Evolutionary conservation across 2,797 vertebrate genomes (phyloP), one percentile per base, ranked within the genome.

Genomic region (Betta splendens): DNA sequence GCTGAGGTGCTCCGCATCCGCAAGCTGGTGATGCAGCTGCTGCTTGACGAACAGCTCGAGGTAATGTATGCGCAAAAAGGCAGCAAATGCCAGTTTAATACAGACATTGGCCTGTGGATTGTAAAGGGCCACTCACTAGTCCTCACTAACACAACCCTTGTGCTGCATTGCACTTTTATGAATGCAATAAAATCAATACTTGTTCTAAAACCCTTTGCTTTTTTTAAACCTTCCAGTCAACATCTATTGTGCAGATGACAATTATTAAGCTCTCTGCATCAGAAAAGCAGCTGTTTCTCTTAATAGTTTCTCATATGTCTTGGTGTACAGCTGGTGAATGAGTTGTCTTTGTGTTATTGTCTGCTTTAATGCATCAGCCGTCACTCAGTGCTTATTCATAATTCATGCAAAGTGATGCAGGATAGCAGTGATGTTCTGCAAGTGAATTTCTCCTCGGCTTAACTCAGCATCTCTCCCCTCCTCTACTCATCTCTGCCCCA

Each of bases 1-100:
- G 89, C 90, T 37, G 92, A 94, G 42, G 94, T 98, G 59, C 88
- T 89, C 66, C 89, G 92, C 69, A 92, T 98, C 64, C 87, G 83
- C 57, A 93, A 86, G 82, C 84, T 98, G 82, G 92, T 99, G 77
- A 93, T 96, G 88, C 91, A 88, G 75, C 93, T 98, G 26, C 89
- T 98, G 84, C 94, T 95, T 59, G 97, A 98, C 42, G 97, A 99
- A 42, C 96, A 98, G 79, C 92, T 98, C 1, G 97, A 99, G 97
- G 97, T 95, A 90, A 78, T 21, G 13, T 28, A 53, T 44, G 25
- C 45, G 3, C 20, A 31, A 46, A 46, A 44, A 56, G 42, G 46
- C 59, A 46, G 40, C 47, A 47, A 52, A 28, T 40, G 6, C 29
- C 11, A 54, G 17, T 66, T 77, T 75, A 32, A 68, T 18, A 48